Evolutionary conservation across 2,113 vertebrate genomes (phyloP).

Genomic region (Crypturellus undulatus): DNA sequence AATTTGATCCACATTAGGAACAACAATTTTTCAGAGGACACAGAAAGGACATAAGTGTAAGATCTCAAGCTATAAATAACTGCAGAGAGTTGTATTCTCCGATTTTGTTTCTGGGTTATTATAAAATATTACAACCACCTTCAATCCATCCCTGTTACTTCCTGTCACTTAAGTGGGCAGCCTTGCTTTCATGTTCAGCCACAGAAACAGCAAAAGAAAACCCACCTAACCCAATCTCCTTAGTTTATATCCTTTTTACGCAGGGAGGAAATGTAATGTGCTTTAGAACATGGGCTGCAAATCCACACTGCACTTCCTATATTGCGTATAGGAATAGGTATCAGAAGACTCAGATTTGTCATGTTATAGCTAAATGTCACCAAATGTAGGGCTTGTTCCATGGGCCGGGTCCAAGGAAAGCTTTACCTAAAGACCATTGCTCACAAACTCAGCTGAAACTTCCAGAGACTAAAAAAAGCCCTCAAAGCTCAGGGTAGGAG

Average conservation of each 20-base stretch:
- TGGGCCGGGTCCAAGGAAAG: background rate
- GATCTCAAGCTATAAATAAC: background rate
- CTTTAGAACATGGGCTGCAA: background rate
- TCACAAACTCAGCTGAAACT: background rate
- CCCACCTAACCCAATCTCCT: background rate
- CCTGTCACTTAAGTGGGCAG: background rate
- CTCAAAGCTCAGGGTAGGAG: background rate
- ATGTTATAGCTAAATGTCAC: accelerated
- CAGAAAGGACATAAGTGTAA: background rate
- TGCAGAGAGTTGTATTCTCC: background rate
- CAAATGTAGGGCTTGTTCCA: no score
- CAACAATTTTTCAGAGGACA: background rate
- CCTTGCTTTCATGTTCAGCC: background rate
- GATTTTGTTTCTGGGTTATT: background rate
- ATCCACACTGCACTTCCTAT: background rate
- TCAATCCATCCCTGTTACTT: background rate
- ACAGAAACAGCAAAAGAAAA: background rate
- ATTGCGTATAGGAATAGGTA: accelerated
- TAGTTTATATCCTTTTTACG: background rate
- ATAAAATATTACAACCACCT: background rate
- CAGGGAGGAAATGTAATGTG: accelerated
- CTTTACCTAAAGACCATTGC: accelerated
- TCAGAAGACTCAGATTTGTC: accelerated
- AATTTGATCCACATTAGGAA: background rate
- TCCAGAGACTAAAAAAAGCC: background rate